Percentiles rank a stretch among this genome's conserved stretches.
These are phyloP conservation scores for Andrena trimmerana DNA, from an alignment of 2,888 invertebrate species.

Conservation along the genomic window DNA sequence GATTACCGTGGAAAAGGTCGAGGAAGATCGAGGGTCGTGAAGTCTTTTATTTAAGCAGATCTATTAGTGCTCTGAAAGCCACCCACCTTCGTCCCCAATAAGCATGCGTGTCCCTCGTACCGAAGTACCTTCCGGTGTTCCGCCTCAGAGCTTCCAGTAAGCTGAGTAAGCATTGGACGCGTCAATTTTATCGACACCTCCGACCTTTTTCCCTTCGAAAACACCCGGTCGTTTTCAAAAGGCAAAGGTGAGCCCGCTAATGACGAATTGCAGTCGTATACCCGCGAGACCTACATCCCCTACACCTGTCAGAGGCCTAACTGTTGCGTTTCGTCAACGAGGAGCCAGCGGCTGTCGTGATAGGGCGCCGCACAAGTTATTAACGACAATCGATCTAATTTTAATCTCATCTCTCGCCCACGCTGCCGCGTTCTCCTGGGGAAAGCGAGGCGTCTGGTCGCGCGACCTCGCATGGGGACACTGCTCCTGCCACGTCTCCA, in stretches of 20 bases:
- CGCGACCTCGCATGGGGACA: conserved; percentile 70
- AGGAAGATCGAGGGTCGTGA: no score
- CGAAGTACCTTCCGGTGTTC: conserved; percentile 9
- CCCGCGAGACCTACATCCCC: background rate
- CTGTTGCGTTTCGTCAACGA: conserved; percentile 59
- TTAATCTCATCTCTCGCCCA: conserved; percentile 67
- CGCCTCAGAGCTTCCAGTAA: background rate
- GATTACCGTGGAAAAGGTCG: no score
- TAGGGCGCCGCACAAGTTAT: conserved; percentile 53
- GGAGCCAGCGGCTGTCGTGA: conserved; percentile 25
- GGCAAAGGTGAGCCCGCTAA: conserved; percentile 16
- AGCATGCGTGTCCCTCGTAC: conserved; percentile 1
- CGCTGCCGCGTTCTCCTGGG: conserved; percentile 41
- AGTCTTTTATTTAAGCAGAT: no score
- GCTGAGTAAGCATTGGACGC: background rate
- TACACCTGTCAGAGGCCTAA: conserved; percentile 30
- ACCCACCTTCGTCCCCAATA: no score
- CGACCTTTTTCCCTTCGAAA: conserved; percentile 22
- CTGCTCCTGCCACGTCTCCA: conserved; percentile 62
- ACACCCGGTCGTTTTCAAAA: background rate
- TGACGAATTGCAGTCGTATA: background rate
- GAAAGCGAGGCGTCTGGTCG: conserved; percentile 64
- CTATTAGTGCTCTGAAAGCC: no score
- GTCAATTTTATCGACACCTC: conserved; percentile 33
- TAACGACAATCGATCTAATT: conserved; percentile 73